These are phyloP conservation scores for Eristalinus aeneus DNA, from an alignment of 2,888 invertebrate species.

Conservation along the genomic window DNA sequence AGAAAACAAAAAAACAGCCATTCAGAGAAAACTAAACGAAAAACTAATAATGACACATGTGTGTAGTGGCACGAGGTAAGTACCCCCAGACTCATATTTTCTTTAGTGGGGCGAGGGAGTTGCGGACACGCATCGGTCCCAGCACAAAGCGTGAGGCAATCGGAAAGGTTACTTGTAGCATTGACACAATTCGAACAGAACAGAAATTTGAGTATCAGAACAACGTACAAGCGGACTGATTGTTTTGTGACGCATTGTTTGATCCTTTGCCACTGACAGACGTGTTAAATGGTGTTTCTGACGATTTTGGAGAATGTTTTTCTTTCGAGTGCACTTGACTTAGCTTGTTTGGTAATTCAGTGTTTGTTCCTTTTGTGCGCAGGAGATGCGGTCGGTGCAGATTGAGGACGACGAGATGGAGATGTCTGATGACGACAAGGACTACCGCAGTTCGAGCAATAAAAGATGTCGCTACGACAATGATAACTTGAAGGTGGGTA, in stretches of 20 bases:
- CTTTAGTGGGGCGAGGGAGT: constrained; percentile 29
- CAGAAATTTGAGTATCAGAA: background rate
- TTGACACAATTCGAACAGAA: constrained; percentile 20
- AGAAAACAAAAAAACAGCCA: background rate
- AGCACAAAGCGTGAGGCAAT: background rate
- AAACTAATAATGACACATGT: constrained; percentile 32
- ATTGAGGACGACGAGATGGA: constrained; percentile 93
- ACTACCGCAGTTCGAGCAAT: constrained; percentile 78
- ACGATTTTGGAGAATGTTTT: background rate
- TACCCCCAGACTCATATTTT: constrained; percentile 64
- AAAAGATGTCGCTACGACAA: constrained; percentile 80
- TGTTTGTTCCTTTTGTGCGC: constrained; percentile 52
- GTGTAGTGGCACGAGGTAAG: constrained; percentile 66
- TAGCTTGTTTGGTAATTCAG: constrained; percentile 33
- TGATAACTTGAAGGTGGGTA: constrained; percentile 78
- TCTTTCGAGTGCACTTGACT: background rate
- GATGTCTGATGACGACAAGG: constrained; percentile 89
- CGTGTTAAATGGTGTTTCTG: constrained; percentile 10
- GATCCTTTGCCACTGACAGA: constrained; percentile 31
- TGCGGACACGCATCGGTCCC: background rate
- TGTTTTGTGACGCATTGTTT: constrained; percentile 5
- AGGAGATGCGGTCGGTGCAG: constrained; percentile 80
- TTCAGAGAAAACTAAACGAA: constrained; percentile 27
- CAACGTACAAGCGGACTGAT: background rate
- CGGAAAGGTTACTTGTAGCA: constrained; percentile 38